phyloP scores from a whole-genome alignment of 2,888 invertebrate species.

The Syrista parreyssii region DNA sequence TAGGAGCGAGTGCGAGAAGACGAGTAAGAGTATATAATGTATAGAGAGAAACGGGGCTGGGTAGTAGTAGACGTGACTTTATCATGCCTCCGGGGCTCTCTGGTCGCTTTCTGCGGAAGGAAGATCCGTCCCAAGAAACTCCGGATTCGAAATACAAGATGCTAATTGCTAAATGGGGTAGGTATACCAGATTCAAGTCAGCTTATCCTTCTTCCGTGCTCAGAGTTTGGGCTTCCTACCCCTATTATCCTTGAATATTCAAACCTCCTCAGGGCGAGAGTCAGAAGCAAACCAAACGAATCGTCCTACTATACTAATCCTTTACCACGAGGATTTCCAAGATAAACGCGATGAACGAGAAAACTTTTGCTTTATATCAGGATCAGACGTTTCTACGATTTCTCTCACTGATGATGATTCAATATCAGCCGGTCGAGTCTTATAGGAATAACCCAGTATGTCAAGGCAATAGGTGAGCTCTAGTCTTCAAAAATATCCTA shows the following conservation, averaged over 20 bases:
- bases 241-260: conserved; percentile 47
- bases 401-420: background rate
- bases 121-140: conserved; percentile 35
- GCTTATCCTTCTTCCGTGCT: conserved; percentile 38
- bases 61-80: conserved; percentile 18
- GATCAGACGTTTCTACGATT: background rate
- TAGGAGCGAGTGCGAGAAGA: background rate
- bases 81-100: conserved; percentile 21
- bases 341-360: background rate
- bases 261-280: conserved; percentile 36
- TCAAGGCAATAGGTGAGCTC: background rate
- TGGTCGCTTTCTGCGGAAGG: background rate
- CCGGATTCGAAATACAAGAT: conserved; percentile 48
- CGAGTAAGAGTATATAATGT: background rate
- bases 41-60: background rate
- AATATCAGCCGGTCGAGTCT: background rate
- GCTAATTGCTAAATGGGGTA: conserved; percentile 49
- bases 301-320: background rate
- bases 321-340: background rate
- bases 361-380: background rate
- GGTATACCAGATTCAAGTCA: conserved; percentile 45
- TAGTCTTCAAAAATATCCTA: background rate
- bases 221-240: conserved; percentile 26
- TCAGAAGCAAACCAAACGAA: conserved; percentile 17
- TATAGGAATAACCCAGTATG: background rate